A percentile compares a stretch with the other conserved stretches of the same genome.
phyloP scores from a whole-genome alignment of 2,888 invertebrate species.

The Cephus pygmeus region DNA sequence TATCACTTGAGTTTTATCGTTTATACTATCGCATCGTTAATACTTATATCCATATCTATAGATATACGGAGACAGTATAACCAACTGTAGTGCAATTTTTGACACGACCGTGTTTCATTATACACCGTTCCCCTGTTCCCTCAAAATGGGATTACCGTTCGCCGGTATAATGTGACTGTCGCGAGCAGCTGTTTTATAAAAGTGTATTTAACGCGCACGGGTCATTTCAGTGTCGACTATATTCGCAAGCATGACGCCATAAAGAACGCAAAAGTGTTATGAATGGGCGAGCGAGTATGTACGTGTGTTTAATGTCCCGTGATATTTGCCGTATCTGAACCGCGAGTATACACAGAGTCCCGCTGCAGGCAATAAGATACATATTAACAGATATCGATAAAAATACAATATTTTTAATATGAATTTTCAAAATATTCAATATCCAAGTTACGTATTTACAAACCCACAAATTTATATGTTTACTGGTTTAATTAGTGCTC shows the following conservation, averaged over 20 bases:
- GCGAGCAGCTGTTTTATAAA: constrained; percentile 1
- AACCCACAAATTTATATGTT: background rate
- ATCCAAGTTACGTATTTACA: background rate
- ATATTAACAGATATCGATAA: background rate
- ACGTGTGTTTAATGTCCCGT: constrained; percentile 4
- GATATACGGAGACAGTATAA: background rate
- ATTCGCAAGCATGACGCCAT: constrained; percentile 7
- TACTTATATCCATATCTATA: background rate
- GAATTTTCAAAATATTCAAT: background rate
- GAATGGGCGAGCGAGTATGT: background rate
- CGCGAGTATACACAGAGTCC: background rate
- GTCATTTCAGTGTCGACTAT: background rate
- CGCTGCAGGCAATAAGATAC: background rate
- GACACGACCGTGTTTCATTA: background rate
- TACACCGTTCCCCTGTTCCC: background rate
- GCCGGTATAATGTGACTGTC: background rate
- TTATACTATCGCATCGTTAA: background rate
- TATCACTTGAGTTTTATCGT: background rate
- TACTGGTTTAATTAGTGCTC: background rate
- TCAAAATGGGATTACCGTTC: background rate
- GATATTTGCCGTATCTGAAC: background rate
- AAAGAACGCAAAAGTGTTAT: constrained; percentile 9
- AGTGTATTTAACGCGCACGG: constrained; percentile 7
- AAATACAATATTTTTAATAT: background rate
- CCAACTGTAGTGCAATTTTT: background rate